Evolutionary conservation across 2,113 vertebrate genomes (phyloP), one percentile per base, ranked within the genome.

Genomic region (Shinisaurus crocodilurus): DNA sequence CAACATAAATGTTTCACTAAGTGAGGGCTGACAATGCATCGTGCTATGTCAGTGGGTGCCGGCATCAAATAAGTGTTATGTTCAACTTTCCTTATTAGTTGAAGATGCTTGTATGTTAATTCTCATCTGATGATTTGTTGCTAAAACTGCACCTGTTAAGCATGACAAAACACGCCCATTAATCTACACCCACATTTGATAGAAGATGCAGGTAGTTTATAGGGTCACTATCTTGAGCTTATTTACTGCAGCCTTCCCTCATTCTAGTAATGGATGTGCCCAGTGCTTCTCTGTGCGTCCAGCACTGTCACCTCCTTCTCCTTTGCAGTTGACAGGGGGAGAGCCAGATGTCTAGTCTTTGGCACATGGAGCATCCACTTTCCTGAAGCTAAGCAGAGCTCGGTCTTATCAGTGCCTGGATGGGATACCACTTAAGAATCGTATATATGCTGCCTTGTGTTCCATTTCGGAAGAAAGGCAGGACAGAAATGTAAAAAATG

Each of bases 1-100:
- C 94, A 97, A 96, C 92, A 96, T 88, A 97, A 97, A 97, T 96
- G 95, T 96, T 97, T 97, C 95, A 95, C 89, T 93, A 95, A 95
- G 88, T 86, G 92, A 95, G 93, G 92, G 92, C 94, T 96, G 96
- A 94, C 94, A 97, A 72, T 95, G 90, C 90, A 93, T 96, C 90
- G 96, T 95, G 94, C 95, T 95, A 94, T 93, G 84, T 91, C 43
- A 94, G 92, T 84, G 85, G 85, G 91, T 96, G 90, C 88, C 93
- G 90, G 82, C 92, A 94, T 94, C 89, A 94, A 90, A 94, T 29
- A 93, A 93, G 87, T 87, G 79, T 85, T 92, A n/a, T 93, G 74
- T 96, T 95, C 94, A 92, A 94, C 70, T 94, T 96, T 95, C 89
- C 90, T 1, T 95, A 87, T 86, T 91, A 86, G 91, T 86, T n/a